Base-by-base conservation (phyloP, 2,113 vertebrate genomes). In the Ictalurus punctatus region DNA sequence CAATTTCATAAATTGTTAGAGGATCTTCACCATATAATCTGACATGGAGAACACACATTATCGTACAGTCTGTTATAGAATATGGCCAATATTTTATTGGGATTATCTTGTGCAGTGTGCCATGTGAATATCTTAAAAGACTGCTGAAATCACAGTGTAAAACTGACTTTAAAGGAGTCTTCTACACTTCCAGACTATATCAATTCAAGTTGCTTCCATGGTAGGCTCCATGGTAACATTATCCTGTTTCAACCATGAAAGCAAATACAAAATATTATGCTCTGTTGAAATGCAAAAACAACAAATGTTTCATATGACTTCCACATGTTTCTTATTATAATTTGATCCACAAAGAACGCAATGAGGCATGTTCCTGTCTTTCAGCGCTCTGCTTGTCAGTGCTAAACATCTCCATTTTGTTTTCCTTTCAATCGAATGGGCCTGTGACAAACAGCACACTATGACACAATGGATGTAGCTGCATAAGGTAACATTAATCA, bases 271-370 rank as follows among this genome's bases (percentile, higher is more conserved):
- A 83, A 76, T 84, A 84, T 78, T 84, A 76, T 73, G 25, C 27
- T 58, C 34, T 74, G 81, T 7, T 52, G 37, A 74, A 84, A 52
- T 63, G 67, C 67, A 88, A 84, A 88, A 84, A 65, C 56, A 63
- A 67, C n/a, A 90, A 91, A 85, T 19, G 80, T 92, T 94, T 90
- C 88, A 93, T 90, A 86, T 91, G 92, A 92, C 87, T 34, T 37
- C 90, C 94, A 94, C 87, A 93, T 95, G 94, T 92, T 94, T 89
- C 87, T 81, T 61, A 88, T 94, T 93, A 94, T 83, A 59, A 87
- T 86, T 58, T 85, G 89, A 91, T 93, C 87, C 86, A 90, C 89
- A 89, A 90, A 90, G 92, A 93, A 92, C 78, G 86, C 91, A 88
- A 93, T 87, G 76, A 93, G 83, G 88, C 92, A 93, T 89, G 91